These are phyloP conservation scores for Nipponia nippon DNA, from an alignment of 2,113 vertebrate genomes.

Conservation along the genomic window DNA sequence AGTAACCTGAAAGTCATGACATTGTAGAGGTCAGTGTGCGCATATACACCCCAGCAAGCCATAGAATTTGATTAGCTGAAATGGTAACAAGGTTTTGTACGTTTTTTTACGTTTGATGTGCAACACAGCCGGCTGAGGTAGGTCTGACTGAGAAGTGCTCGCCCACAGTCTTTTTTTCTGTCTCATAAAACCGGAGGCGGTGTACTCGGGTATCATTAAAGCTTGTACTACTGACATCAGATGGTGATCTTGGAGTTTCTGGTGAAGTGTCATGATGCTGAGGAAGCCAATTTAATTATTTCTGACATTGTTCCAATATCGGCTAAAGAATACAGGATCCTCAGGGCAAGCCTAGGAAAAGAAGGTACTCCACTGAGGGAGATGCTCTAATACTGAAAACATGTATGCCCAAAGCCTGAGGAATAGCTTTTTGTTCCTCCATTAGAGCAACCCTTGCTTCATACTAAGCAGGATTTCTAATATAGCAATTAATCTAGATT, in stretches of 20 bases:
- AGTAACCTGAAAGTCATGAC: slow-evolving; percentile 45
- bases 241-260: background rate
- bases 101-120: background rate
- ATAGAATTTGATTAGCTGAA: slow-evolving; percentile 26
- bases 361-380: background rate
- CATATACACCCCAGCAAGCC: background rate
- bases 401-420: background rate
- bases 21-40: slow-evolving; percentile 23
- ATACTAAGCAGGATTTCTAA: background rate
- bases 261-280: background rate
- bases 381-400: background rate
- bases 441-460: background rate
- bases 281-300: background rate
- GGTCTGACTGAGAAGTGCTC: background rate
- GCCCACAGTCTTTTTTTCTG: background rate
- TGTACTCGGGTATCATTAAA: background rate
- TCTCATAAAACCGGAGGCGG: background rate
- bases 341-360: background rate
- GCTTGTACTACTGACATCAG: background rate
- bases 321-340: background rate
- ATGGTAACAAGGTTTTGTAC: background rate
- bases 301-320: background rate
- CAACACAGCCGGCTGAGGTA: background rate
- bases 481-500: background rate
- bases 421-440: background rate